phyloP scores from a whole-genome alignment of 2,888 invertebrate species.

The Limenitis camilla region DNA sequence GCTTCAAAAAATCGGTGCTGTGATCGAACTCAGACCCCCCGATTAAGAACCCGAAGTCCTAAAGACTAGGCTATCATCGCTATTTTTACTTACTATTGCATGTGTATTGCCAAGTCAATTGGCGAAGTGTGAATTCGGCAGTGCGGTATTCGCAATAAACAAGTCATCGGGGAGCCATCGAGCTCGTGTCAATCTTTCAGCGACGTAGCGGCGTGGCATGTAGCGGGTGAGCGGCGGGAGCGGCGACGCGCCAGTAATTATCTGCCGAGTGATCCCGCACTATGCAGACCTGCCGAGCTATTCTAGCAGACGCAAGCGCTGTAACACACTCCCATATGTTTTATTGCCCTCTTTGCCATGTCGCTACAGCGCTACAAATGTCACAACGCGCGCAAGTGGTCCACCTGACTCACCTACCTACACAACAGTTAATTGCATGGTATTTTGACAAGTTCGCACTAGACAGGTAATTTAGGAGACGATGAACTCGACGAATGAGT shows the following conservation, averaged over 20 bases:
- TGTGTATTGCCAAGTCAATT: conserved; percentile 23
- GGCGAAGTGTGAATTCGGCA: conserved; percentile 35
- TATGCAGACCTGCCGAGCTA: conserved; percentile 29
- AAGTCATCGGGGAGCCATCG: conserved; percentile 47
- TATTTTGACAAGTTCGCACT: conserved; percentile 54
- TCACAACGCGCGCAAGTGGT: conserved; percentile 7
- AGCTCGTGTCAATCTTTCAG: conserved; percentile 58
- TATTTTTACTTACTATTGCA: conserved; percentile 23
- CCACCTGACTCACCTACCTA: conserved; percentile 41
- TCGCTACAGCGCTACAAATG: conserved; percentile 15
- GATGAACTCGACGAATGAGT: conserved; percentile 33
- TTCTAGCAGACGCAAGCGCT: conserved; percentile 23
- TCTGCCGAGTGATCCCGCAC: conserved; percentile 42
- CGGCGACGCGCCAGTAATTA: conserved; percentile 53
- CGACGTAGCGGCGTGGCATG: conserved; percentile 29
- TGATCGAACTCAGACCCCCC: too few relatives aligned
- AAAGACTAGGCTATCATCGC: neutral
- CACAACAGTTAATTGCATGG: conserved; percentile 48
- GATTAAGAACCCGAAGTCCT: neutral
- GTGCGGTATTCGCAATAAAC: conserved; percentile 54
- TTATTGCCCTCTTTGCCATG: conserved; percentile 13
- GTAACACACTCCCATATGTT: conserved; percentile 12
- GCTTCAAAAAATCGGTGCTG: neutral
- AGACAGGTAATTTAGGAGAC: conserved; percentile 38
- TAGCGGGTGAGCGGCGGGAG: conserved; percentile 15